Evolutionary conservation across 2,797 vertebrate genomes (phyloP), one percentile per base, ranked within the genome.

Genomic region (Ceyx erithaca): DNA sequence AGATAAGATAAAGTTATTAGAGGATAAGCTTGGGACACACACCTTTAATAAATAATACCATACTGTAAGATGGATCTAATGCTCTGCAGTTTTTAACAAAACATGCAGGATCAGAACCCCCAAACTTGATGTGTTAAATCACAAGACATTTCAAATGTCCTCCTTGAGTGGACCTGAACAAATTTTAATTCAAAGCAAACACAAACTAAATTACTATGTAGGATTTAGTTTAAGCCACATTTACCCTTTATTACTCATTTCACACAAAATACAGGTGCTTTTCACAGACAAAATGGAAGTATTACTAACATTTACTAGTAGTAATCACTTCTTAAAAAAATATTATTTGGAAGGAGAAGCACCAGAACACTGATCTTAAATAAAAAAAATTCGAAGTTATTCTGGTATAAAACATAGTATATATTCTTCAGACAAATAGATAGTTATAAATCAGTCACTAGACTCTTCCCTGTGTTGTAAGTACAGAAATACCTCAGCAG

Each of bases 231-330:
- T 55, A 89, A 81, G 31, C 28, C 41, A 58, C 2, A 0, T 18
- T 81, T 76, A 54, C 6, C 5, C 17, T 59, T 70, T 77, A 63
- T 41, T 75, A 46, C 61, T 88, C 58, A 71, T 84, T 87, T 82
- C 62, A 64, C 31, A 57, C 5, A 55, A 86, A 93, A 80, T 40
- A 11, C 11, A 51, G 61, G 37, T 59, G 48, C 9, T 77, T 90
- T 85, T 57, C 67, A 85, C 20, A 67, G 37, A 73, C 6, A 41
- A 80, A 79, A 49, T 20, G 15, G 23, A 71, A 89, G 17, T 45
- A 84, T 30, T 86, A 72, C 26, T 43, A 63, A 57, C 17, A 13
- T n/a, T 5, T 48, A 80, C 45, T 51, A 72, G 10, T 15, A 64
- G 28, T 23, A 66, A 43, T 31, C 3, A 69, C 15, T 89, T 64